phyloP scores from a whole-genome alignment of 2,888 invertebrate species.

The Stomorhina lunata region DNA sequence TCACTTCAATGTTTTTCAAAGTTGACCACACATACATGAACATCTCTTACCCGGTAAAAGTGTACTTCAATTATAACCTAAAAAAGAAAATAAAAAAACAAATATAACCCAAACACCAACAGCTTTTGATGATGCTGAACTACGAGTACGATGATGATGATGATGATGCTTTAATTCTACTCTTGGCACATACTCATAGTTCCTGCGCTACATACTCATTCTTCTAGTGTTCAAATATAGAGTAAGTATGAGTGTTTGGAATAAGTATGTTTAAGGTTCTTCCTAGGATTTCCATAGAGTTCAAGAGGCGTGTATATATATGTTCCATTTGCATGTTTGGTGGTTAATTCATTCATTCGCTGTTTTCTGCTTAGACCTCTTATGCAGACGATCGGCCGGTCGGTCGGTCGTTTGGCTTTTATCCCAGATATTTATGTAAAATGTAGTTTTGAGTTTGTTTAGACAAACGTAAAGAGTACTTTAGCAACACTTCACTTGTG shows the following conservation, averaged over 20 bases:
- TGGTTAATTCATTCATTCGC: not conserved
- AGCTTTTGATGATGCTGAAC: conserved; percentile 43
- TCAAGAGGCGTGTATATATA: conserved; percentile 48
- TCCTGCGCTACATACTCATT: not conserved
- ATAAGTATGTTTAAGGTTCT: conserved; percentile 10
- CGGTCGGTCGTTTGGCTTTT: conserved; percentile 40
- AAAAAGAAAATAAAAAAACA: conserved; percentile 5
- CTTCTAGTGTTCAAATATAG: too few relatives aligned
- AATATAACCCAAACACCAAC: conserved; percentile 4
- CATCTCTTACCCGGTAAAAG: conserved; percentile 36
- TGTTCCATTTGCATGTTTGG: not conserved
- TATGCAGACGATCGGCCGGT: conserved; percentile 21
- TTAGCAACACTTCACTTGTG: conserved; percentile 52
- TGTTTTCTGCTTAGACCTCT: not conserved
- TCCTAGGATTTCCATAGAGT: conserved; percentile 29
- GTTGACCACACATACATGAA: conserved; percentile 50
- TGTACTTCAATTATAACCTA: conserved; percentile 57
- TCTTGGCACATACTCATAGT: conserved; percentile 44
- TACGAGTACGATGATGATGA: too few relatives aligned
- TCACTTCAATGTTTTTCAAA: conserved; percentile 30
- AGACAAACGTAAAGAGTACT: conserved; percentile 43
- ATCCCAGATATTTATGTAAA: conserved; percentile 20
- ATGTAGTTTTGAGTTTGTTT: conserved; percentile 30
- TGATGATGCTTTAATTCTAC: conserved; percentile 54
- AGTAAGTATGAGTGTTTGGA: too few relatives aligned